Percentiles rank a stretch among this genome's conserved stretches.
Evolutionary conservation across 1,140 invertebrate genomes (phyloP).

Genomic region (Mycetomoellerius zeteki): DNA sequence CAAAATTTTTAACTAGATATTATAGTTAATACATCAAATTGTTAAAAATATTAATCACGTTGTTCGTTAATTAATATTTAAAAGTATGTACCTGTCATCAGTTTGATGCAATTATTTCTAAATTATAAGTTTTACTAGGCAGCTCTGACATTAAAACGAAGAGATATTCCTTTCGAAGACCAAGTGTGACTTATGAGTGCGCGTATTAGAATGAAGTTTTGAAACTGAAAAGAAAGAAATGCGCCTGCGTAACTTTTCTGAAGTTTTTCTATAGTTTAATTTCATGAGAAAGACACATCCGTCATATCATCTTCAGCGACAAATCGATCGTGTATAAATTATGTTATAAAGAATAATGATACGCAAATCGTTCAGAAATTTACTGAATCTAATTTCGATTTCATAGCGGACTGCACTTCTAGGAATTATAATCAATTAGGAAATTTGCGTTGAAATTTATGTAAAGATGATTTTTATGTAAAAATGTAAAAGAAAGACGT

Average conservation of each 20-base stretch:
- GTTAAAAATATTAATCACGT: not conserved
- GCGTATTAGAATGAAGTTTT: not conserved
- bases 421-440: not conserved
- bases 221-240: not conserved
- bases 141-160: not conserved
- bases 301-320: not conserved
- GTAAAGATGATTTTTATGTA: not conserved
- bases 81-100: not conserved
- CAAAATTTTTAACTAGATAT: not conserved
- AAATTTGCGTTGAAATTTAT: not conserved
- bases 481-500: not conserved
- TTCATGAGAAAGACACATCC: not conserved
- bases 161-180: not conserved
- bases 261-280: not conserved
- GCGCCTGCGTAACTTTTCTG: not conserved
- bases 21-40: not conserved
- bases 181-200: not conserved
- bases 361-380: not conserved
- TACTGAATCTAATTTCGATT: not conserved
- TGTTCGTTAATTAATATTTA: not conserved
- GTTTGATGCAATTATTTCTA: not conserved
- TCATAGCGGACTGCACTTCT: not conserved
- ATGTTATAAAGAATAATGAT: not conserved
- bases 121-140: not conserved
- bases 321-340: constrained; percentile 4